Conservation (phyloP, 2,797 vertebrate genomes). For the Mallotus villosus region DNA sequence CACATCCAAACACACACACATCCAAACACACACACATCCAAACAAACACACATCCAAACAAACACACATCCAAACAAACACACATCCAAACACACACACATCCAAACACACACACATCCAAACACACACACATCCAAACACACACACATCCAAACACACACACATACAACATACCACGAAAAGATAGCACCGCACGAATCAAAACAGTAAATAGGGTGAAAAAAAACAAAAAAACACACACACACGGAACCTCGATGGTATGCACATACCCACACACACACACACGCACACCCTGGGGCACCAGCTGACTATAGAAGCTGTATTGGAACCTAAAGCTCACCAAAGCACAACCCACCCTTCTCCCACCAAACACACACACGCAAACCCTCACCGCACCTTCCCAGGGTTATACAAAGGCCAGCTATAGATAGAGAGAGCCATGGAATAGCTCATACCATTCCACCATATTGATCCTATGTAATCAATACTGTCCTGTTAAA, state of each 20-base stretch:
- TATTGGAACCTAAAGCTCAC: neutral
- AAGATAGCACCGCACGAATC: neutral
- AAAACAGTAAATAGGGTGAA: neutral
- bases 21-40: conserved; percentile 2
- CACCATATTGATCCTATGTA: too few relatives aligned
- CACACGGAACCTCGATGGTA: neutral
- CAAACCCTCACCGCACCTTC: too few relatives aligned
- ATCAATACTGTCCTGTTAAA: too few relatives aligned
- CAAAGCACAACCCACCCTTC: too few relatives aligned
- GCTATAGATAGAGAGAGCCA: too few relatives aligned
- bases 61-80: conserved; percentile 26
- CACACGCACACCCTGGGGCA: conserved; percentile 1
- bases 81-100: neutral
- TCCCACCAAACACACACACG: too few relatives aligned
- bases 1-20: conserved; percentile 22
- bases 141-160: conserved; percentile 24
- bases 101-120: too few relatives aligned
- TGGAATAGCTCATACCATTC: too few relatives aligned
- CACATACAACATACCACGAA: too few relatives aligned
- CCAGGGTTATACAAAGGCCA: too few relatives aligned
- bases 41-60: conserved; percentile 1
- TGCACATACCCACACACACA: neutral
- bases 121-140: neutral
- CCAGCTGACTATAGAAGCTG: neutral
- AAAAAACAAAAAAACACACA: conserved; percentile 5